Conservation (phyloP, 1,140 invertebrate genomes). For the Magallana ariakensis region DNA sequence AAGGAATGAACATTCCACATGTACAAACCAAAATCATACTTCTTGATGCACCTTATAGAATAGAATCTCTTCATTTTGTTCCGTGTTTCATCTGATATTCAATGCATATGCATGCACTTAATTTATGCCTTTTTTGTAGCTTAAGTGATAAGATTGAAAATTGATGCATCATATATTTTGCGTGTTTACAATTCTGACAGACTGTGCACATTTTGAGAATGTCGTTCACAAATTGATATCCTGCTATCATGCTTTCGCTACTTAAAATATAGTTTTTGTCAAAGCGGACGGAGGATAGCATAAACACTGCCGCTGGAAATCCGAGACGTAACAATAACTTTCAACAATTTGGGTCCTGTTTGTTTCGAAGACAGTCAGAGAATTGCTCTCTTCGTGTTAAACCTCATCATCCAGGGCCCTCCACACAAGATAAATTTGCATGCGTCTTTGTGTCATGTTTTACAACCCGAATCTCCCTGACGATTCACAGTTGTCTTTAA, state of each 20-base stretch:
- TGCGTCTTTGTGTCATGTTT: conserved; percentile 26
- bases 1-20: conserved; percentile 7
- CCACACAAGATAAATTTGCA: conserved; percentile 9
- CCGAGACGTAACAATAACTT: conserved; percentile 22
- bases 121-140: background rate
- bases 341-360: conserved; percentile 35
- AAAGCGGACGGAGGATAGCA: background rate
- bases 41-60: background rate
- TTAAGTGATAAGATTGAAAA: background rate
- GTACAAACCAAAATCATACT: background rate
- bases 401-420: background rate
- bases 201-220: background rate
- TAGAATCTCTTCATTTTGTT: background rate
- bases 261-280: conserved; percentile 28
- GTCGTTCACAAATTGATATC: conserved; percentile 19
- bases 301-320: background rate
- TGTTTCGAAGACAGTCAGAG: background rate
- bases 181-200: conserved; percentile 8
- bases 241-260: background rate
- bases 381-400: background rate
- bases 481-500: conserved; percentile 33
- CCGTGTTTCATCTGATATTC: background rate
- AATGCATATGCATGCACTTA: background rate
- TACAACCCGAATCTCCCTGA: conserved; percentile 29
- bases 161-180: conserved; percentile 3